phyloP scores from a whole-genome alignment of 2,888 invertebrate genomes.

The Stramonita haemastoma region DNA sequence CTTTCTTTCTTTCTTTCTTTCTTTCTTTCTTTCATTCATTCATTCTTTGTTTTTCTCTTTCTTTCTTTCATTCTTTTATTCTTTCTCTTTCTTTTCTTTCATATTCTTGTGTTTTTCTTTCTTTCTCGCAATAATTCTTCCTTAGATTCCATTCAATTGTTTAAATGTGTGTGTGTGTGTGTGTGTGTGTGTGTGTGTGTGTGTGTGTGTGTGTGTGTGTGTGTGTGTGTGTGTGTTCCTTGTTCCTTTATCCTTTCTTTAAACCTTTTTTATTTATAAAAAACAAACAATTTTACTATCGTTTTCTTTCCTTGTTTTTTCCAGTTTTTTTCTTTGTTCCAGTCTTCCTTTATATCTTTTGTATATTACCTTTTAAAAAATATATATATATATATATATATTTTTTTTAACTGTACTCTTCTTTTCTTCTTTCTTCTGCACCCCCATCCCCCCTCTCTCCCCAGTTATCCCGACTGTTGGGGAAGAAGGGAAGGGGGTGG shows the following conservation, averaged over 20 bases:
- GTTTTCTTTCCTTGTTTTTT: too few species aligned
- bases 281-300: too few species aligned
- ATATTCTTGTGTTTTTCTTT: neutral
- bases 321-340: too few species aligned
- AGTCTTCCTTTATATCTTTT: too few species aligned
- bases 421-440: too few species aligned
- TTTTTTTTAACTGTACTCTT: too few species aligned
- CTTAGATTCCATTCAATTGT: neutral
- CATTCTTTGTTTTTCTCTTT: neutral
- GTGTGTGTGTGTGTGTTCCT: neutral
- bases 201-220: neutral
- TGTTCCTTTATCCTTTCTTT: neutral
- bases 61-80: neutral
- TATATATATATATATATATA: too few species aligned
- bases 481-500: too few species aligned
- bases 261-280: neutral
- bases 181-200: constrained; percentile 6
- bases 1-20: neutral
- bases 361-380: too few species aligned
- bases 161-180: neutral
- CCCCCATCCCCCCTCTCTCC: too few species aligned
- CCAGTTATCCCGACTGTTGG: too few species aligned
- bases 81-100: neutral
- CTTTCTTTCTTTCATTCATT: neutral
- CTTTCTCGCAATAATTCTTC: neutral